Conservation (phyloP, 2,797 vertebrate genomes). For the Periparus ater region DNA sequence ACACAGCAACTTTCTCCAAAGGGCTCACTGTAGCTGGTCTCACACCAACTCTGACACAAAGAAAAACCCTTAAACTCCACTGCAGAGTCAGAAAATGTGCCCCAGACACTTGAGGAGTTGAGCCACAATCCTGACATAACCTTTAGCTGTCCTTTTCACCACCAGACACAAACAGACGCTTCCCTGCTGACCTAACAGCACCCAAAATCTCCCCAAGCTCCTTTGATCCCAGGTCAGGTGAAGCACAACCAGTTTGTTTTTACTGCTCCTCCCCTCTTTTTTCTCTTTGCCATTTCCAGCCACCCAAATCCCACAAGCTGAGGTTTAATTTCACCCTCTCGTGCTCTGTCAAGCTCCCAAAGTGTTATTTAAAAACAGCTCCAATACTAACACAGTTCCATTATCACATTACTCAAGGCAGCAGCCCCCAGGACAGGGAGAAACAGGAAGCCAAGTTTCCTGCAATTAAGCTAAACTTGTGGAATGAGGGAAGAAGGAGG, state of each 20-base stretch:
- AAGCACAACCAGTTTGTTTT: neutral
- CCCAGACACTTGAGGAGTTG: neutral
- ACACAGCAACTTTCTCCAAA: neutral
- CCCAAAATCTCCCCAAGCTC: neutral
- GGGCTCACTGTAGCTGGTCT: neutral
- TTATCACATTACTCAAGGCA: neutral
- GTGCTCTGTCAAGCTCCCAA: neutral
- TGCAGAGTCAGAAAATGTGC: neutral
- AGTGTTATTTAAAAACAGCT: neutral
- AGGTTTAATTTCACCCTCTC: neutral
- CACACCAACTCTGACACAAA: neutral
- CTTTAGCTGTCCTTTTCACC: neutral
- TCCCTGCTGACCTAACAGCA: neutral
- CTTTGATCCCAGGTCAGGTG: neutral
- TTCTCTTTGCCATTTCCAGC: neutral
- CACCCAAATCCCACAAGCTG: accelerated
- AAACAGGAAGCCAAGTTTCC: conserved; percentile 8
- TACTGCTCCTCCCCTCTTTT: neutral
- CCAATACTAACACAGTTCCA: neutral
- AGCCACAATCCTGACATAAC: neutral
- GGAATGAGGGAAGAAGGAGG: neutral
- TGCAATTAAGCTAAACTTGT: neutral
- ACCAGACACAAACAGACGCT: neutral
- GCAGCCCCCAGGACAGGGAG: neutral
- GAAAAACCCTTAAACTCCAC: neutral